phyloP scores from a whole-genome alignment of 2,888 invertebrate species.

The Mylabris sibirica region DNA sequence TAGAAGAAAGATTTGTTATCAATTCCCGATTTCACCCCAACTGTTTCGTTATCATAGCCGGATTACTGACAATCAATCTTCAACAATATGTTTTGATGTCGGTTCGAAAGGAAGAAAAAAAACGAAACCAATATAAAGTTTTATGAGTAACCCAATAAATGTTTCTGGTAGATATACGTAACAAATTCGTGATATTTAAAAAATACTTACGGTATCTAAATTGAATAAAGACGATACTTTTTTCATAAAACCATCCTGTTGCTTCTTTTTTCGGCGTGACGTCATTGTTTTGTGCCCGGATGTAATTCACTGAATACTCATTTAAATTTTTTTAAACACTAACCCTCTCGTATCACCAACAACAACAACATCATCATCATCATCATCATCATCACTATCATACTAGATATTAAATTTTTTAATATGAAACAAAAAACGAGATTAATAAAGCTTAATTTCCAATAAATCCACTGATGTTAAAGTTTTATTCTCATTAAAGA shows the following conservation, averaged over 20 bases:
- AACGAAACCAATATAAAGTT: not conserved
- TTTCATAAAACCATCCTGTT: constrained; percentile 80
- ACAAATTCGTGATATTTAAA: not conserved
- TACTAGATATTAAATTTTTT: constrained; percentile 3
- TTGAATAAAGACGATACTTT: constrained; percentile 89
- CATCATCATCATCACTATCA: not conserved
- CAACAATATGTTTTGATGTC: not conserved
- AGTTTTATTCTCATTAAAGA: not conserved
- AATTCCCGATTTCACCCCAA: not conserved
- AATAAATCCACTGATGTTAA: not conserved
- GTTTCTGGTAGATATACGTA: not conserved
- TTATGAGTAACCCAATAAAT: not conserved
- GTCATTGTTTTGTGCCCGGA: constrained; percentile 63
- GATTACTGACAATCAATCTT: not conserved
- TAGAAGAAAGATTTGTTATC: not conserved
- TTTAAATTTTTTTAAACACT: not conserved
- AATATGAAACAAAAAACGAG: constrained; percentile 1
- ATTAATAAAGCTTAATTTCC: not conserved
- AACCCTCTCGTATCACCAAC: not conserved
- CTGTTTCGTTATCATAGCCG: not conserved
- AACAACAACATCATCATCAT: not conserved
- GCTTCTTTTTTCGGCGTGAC: constrained; percentile 72
- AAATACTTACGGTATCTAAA: constrained; percentile 79
- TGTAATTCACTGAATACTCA: not conserved
- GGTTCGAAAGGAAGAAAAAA: not conserved